Evolutionary conservation across 2,113 vertebrate species (phyloP).

Genomic region (Spermophilus dauricus): DNA sequence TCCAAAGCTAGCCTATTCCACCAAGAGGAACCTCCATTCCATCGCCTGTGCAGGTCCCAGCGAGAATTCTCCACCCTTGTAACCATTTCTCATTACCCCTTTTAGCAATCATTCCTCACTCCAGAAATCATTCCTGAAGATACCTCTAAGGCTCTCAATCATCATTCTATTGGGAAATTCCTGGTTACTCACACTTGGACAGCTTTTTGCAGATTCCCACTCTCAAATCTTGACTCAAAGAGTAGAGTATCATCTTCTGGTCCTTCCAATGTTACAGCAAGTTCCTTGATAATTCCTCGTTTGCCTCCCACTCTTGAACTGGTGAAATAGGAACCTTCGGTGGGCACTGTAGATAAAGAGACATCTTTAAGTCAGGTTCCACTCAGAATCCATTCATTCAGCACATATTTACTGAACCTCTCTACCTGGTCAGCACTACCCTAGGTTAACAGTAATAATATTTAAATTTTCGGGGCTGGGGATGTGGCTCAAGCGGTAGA

Average conservation of each 20-base stretch:
- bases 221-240: slow-evolving; percentile 97
- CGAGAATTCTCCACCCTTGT: no score
- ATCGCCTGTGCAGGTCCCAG: no score
- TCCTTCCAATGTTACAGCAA: slow-evolving; percentile 63
- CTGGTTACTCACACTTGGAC: slow-evolving; percentile 91
- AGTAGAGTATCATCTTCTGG: slow-evolving; percentile 88
- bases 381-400: neutral
- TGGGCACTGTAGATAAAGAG: slow-evolving; percentile 79
- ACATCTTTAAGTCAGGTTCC: neutral
- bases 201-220: slow-evolving; percentile 96
- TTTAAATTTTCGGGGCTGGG: neutral
- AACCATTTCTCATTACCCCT: neutral
- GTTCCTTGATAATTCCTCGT: slow-evolving; percentile 81
- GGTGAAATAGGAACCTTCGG: slow-evolving; percentile 89
- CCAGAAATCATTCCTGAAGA: neutral
- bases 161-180: rapidly evolving
- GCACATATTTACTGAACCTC: neutral
- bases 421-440: neutral
- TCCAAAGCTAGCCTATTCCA: no score
- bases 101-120: neutral
- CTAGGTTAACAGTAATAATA: neutral
- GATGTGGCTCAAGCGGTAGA: no score
- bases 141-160: neutral
- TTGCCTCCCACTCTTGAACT: slow-evolving; percentile 90
- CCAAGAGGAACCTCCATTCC: no score